phyloP scores from a whole-genome alignment of 2,888 invertebrate genomes.

The Exocentrus adspersus region DNA sequence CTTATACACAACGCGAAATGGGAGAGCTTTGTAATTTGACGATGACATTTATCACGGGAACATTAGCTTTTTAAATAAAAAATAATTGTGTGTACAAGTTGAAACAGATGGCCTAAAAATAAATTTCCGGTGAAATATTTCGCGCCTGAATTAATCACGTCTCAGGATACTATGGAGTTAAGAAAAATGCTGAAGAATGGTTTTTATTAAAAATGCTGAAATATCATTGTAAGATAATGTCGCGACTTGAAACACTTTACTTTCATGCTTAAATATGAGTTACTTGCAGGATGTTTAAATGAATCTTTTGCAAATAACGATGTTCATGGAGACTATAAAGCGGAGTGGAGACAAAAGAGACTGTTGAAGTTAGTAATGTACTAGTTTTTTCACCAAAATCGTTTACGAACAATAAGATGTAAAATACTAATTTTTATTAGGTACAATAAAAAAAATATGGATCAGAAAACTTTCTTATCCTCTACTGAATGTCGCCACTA shows the following conservation, averaged over 20 bases:
- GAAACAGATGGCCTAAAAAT: constrained; percentile 33
- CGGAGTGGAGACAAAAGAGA: too few species aligned
- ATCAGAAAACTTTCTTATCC: too few species aligned
- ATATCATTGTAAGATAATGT: constrained; percentile 1
- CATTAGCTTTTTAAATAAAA: constrained; percentile 41
- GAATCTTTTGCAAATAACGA: neutral
- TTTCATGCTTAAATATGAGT: neutral
- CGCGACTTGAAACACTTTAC: neutral
- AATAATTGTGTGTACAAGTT: constrained; percentile 40
- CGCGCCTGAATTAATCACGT: constrained; percentile 16
- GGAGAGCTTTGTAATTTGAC: constrained; percentile 39
- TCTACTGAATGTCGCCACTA: too few species aligned
- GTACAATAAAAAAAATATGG: too few species aligned
- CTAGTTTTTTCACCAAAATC: too few species aligned
- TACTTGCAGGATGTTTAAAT: neutral
- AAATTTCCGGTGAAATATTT: constrained; percentile 31
- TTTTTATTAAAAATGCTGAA: constrained; percentile 14
- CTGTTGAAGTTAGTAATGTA: too few species aligned
- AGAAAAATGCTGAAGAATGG: constrained; percentile 8
- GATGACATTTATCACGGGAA: constrained; percentile 43
- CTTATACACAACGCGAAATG: constrained; percentile 33
- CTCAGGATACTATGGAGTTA: constrained; percentile 17
- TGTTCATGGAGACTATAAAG: too few species aligned
- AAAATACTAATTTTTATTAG: too few species aligned
- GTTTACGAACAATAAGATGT: too few species aligned